Base-by-base conservation (phyloP, 2,888 invertebrate genomes). In the Metallyticus violacea region DNA sequence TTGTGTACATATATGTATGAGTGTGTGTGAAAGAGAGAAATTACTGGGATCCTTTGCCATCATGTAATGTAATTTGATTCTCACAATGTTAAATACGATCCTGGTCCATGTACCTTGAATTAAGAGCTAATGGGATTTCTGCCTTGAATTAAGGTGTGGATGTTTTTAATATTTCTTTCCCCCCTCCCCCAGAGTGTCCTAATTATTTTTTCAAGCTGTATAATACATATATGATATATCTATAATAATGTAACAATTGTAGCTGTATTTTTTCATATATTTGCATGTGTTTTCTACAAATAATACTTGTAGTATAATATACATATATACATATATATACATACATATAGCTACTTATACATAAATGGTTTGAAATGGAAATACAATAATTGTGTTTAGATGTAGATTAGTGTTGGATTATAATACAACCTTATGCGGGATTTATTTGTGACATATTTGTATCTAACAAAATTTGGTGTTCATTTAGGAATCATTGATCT, bases 261-360 rank as follows among this genome's bases (percentile, higher is more conserved):
- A 87, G 87, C 81, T 87, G 85, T 85, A 86, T 81, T 87, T 87
- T 87, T 87, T 87, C 87, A 85, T 85, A 81, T 87, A 87, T 87
- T 85, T 86, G 86, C 85, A 87, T 87, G 87, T 87, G 82, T 87
- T 87, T 87, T 87, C 86, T 85, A 86, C 87, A 86, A 87, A 86
- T 78, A 78, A 83, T 86, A 79, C 77, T 83, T 87, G 85, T 84
- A 86, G 87, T 79, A 87, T 85, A 62, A 62, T 62, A 62, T 62
- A 62, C 40, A 62, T 62, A 62, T 62, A 62, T 62, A 62, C 40
- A 62, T 62, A 62, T 62, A 62, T 62, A 62, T 62, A 85, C 82
- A 86, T 86, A 86, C 82, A 82, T 86, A 82, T 82, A 81, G 82
- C 85, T 81, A 85, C 79, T 77, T 85, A 85, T 85, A 85, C 85